Percentiles rank a stretch among this genome's conserved stretches.
Conservation (phyloP, 2,888 invertebrate genomes). For the Epirrhoe tristata region DNA sequence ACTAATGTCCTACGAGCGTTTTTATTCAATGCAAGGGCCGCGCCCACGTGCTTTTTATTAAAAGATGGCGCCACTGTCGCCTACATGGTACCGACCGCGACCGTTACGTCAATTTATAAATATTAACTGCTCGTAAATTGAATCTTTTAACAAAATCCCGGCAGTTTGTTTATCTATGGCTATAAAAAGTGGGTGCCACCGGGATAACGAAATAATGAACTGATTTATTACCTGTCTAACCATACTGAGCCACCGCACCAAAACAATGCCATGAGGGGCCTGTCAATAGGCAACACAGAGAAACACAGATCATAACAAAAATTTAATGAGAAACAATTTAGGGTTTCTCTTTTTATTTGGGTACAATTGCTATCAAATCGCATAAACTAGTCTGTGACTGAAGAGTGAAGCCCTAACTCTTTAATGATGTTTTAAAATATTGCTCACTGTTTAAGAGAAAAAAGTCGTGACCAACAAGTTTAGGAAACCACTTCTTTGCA, state of each 20-base stretch:
- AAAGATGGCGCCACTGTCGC: slow-evolving; percentile 57
- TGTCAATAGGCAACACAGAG: too few relatives aligned
- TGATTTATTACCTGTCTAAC: slow-evolving; percentile 14
- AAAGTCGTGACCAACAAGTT: too few relatives aligned
- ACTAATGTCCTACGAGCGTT: slow-evolving; percentile 18
- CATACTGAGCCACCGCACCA: too few relatives aligned
- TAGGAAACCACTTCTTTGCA: too few relatives aligned
- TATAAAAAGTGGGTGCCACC: slow-evolving; percentile 32
- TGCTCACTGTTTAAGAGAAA: too few relatives aligned
- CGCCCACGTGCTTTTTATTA: slow-evolving; percentile 56
- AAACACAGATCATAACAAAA: too few relatives aligned
- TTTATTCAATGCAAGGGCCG: slow-evolving; percentile 44
- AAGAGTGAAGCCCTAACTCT: too few relatives aligned
- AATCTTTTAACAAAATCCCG: slow-evolving; percentile 25
- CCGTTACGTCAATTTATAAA: slow-evolving; percentile 39
- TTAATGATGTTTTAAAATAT: too few relatives aligned
- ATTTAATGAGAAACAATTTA: too few relatives aligned
- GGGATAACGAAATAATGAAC: slow-evolving; percentile 28
- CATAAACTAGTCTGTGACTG: too few relatives aligned
- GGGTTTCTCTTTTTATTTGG: too few relatives aligned
- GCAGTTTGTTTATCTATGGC: slow-evolving; percentile 25
- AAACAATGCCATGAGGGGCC: not conserved
- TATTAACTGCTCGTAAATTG: slow-evolving; percentile 36
- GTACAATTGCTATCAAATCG: too few relatives aligned
- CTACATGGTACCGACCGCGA: slow-evolving; percentile 55